Conservation (phyloP, 23 tunicate species). For the Halocynthia roretzi region DNA sequence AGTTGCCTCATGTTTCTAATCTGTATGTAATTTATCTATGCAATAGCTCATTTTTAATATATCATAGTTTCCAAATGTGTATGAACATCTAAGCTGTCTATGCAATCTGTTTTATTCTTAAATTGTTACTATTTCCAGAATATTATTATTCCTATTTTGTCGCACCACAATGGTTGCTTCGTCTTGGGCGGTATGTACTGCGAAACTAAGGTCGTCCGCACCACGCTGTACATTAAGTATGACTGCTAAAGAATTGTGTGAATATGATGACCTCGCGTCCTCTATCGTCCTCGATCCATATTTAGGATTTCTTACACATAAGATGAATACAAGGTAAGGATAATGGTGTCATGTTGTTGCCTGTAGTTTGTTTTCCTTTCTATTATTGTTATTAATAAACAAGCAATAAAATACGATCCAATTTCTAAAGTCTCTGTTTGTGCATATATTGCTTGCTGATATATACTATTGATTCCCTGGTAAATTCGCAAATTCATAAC, state of each 20-base stretch:
- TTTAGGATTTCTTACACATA: slow-evolving; percentile 61
- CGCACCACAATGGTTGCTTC: slow-evolving; percentile 11
- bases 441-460: too few species aligned
- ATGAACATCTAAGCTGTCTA: background rate
- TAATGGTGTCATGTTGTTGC: background rate
- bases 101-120: background rate
- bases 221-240: slow-evolving; percentile 26
- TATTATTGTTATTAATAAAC: too few species aligned
- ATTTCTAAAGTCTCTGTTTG: too few species aligned
- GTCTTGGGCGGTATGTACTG: slow-evolving; percentile 19
- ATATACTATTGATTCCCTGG: too few species aligned
- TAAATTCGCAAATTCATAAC: too few species aligned
- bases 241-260: slow-evolving; percentile 79
- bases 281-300: slow-evolving; percentile 60
- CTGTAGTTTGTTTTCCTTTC: too few species aligned
- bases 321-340: slow-evolving; percentile 67
- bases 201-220: slow-evolving; percentile 2
- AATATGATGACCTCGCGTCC: slow-evolving; percentile 76
- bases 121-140: background rate
- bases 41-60: too few species aligned
- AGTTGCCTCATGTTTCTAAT: too few species aligned
- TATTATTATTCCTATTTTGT: too few species aligned
- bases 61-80: background rate
- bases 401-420: too few species aligned
- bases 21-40: too few species aligned